Base-by-base conservation (phyloP, 2,888 invertebrate species). In the Blastobasis adustella region DNA sequence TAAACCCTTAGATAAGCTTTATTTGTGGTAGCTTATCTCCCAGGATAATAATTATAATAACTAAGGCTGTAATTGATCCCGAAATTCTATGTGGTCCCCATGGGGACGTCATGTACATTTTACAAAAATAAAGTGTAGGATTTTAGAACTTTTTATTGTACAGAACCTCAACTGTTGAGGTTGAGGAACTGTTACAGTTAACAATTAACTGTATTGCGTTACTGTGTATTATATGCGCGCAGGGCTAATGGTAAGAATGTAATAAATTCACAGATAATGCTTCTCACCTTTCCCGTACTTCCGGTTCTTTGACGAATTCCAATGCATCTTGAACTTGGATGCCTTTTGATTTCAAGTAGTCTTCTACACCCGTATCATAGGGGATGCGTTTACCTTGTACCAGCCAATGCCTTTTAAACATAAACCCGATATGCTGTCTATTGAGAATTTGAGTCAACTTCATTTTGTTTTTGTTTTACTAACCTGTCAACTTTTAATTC, bases 341-440 rank as follows among this genome's bases (percentile, higher is more conserved):
- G n/a, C 92, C 92, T 61, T 86, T 79, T 51, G 85, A 75, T 56
- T 80, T 74, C 45, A 95, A 74, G 51, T 82, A 69, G 39, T 85
- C 73, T 61, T 91, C 90, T 1, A 91, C 82, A 0, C 87, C 87
- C 4, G 90, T 90, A 49, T 93, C 89, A 5, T 76, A 57, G 0
- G 92, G 82, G 54, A 81, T 81, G 58, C 91, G 89, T 69, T 91
- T 91, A 0, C 93, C 92, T 78, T 93, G 92, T 4, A 90, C 62
- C 58, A 90, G 76, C 96, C 96, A 96, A 73, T 94, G 91, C 57
- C 88, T 90, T 73, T 92, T 92, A 59, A 93, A 92, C 86, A 92
- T 91, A 86, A 93, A 91, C 46, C 90, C 94, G 60, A 95, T 90
- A 70, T 95, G 93, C 66, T 95, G 94, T 39, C 91, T 86, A 53